Evolutionary conservation across 2,888 invertebrate genomes (phyloP), one percentile per base, ranked within the genome.

Genomic region (Pachliopta kotzebuea): DNA sequence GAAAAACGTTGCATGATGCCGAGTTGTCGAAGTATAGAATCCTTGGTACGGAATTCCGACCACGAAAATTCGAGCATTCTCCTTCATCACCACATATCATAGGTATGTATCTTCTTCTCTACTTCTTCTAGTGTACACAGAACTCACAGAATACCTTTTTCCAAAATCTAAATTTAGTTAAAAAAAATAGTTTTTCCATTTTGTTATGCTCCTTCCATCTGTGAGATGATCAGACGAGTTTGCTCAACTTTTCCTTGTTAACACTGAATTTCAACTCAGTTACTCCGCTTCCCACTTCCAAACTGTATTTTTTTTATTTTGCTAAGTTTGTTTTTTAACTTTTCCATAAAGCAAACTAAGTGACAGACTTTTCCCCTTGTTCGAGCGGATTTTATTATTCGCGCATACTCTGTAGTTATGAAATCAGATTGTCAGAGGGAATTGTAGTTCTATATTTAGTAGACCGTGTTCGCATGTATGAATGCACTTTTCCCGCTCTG

Each of bases 231-330:
- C 53, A 54, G 45, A 20, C 23, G 45, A 63, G 63, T 63, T 63
- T 58, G 45, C 29, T 58, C 29, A 63, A 58, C 63, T 63, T 58
- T 54, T 21, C 45, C 54, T 58, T 63, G 63, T 63, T 63, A 63
- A 63, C 63, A 63, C 58, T 54, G 58, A 63, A 58, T 63, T 63
- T 58, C 23, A 63, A 63, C 63, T 54, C 58, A 9, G 52, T 23
- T 57, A 8, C 52, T 29, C 56, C 49, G 62, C 56, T 57, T 54
- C 42, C 45, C 18, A 49, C 63, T 63, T 63, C 29, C 42, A 49
- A 58, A 54, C 57, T 52, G 52, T 52, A 37, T 24, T 42, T 31
- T 42, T 58, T 63, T 53, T 37, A 37, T 14, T 14, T 42, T 18
- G 42, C 42, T 54, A 62, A 57, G 45, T 58, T 54, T 63, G 55